Evolutionary conservation across 53 echinoderm and acorn worm species (phyloP).

Genomic region (Echinarachnius parma): DNA sequence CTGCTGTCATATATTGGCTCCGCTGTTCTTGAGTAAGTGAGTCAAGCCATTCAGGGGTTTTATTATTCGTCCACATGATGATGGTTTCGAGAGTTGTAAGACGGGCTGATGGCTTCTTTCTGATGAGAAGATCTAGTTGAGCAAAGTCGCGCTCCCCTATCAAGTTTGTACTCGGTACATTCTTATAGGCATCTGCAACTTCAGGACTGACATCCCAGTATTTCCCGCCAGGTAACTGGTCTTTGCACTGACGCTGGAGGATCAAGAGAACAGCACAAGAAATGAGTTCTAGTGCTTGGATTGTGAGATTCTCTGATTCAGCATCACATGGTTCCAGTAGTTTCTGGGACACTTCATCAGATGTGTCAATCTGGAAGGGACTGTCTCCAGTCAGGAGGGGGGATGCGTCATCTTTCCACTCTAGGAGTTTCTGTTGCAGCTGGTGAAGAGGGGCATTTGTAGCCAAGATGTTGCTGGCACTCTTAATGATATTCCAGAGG

Average conservation of each 20-base stretch:
- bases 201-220: slow-evolving; percentile 49
- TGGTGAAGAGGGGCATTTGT: slow-evolving; percentile 37
- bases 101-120: slow-evolving; percentile 41
- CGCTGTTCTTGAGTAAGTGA: neutral
- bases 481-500: slow-evolving; percentile 40
- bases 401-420: neutral
- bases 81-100: slow-evolving; percentile 33
- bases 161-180: slow-evolving; percentile 55
- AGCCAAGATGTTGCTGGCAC: slow-evolving; percentile 42
- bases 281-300: slow-evolving; percentile 23
- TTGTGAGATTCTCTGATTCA: slow-evolving; percentile 3
- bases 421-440: neutral
- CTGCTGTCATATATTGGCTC: slow-evolving; percentile 27
- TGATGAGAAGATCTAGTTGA: slow-evolving; percentile 44
- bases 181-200: neutral
- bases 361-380: neutral
- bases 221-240: slow-evolving; percentile 60
- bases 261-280: slow-evolving; percentile 35
- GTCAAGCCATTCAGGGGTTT: slow-evolving; percentile 50
- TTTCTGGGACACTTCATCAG: neutral
- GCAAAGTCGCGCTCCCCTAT: slow-evolving; percentile 55
- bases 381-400: slow-evolving; percentile 1
- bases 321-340: slow-evolving; percentile 10
- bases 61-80: slow-evolving; percentile 57
- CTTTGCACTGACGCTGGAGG: slow-evolving; percentile 48